Percentiles rank a stretch among this genome's conserved stretches.
phyloP scores from a whole-genome alignment of 2,113 vertebrate genomes.

The Capra hircus region DNA sequence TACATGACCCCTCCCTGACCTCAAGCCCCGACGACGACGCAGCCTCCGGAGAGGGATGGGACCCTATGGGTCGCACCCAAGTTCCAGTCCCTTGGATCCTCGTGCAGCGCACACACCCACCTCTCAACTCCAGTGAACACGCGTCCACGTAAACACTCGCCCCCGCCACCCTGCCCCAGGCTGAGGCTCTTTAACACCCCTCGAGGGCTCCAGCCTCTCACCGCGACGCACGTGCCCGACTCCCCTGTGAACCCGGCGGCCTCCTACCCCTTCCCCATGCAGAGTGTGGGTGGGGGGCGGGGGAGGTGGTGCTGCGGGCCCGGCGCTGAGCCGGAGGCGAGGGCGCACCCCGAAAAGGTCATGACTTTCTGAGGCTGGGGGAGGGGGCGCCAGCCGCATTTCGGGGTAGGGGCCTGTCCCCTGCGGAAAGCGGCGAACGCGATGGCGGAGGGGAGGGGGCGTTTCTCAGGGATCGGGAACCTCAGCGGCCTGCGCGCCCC shows the following conservation, averaged over 20 bases:
- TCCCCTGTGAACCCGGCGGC: neutral
- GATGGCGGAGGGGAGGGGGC: constrained; percentile 54
- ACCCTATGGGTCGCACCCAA: neutral
- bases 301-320: neutral
- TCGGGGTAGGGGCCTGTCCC: neutral
- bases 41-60: neutral
- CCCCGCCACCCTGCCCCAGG: neutral
- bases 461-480: constrained; percentile 21
- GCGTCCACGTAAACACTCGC: neutral
- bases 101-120: constrained; percentile 55
- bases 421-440: neutral
- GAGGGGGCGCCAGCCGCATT: constrained; percentile 25
- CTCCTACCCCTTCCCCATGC: neutral
- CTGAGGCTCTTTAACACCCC: neutral
- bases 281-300: neutral
- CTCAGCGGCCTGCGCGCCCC: neutral
- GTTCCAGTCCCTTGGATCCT: neutral
- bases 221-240: neutral
- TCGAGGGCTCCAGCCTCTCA: neutral
- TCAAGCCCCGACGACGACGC: neutral
- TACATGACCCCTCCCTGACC: constrained; percentile 44
- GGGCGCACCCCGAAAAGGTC: constrained; percentile 61
- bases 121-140: constrained; percentile 46
- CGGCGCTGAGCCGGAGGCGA: neutral
- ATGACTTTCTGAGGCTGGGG: constrained; percentile 47